Evolutionary conservation across 2,113 vertebrate species (phyloP).

Genomic region (Kryptolebias marmoratus): DNA sequence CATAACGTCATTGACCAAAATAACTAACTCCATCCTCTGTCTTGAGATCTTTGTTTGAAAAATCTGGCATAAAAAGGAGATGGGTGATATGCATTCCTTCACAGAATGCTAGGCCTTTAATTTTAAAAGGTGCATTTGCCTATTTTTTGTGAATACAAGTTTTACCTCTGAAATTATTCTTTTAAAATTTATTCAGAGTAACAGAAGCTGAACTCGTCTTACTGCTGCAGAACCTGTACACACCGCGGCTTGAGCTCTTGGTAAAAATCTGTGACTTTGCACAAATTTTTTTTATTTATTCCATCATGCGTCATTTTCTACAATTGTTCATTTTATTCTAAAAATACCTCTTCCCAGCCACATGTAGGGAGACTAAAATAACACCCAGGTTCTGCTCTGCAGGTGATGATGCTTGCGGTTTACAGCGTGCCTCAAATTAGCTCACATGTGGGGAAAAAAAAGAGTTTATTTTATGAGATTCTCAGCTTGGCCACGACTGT

Average conservation of each 20-base stretch:
- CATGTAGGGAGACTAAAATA: slow-evolving; percentile 45
- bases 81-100: no score
- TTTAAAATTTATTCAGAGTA: not conserved
- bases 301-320: not conserved
- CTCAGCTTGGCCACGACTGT: slow-evolving; percentile 28
- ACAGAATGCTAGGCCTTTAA: no score
- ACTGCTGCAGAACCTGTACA: not conserved
- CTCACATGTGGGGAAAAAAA: slow-evolving; percentile 36
- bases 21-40: no score
- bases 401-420: slow-evolving; percentile 47
- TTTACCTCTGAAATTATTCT: not conserved
- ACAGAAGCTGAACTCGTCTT: not conserved
- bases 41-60: no score
- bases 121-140: no score
- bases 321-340: slow-evolving; percentile 4
- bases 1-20: no score
- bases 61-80: no score
- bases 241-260: not conserved
- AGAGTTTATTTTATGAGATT: slow-evolving; percentile 47
- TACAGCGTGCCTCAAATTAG: slow-evolving; percentile 39
- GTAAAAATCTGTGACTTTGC: not conserved
- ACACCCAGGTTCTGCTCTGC: slow-evolving; percentile 27
- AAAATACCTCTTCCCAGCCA: slow-evolving; percentile 42
- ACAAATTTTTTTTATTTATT: not conserved
- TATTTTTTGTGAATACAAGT: no score